A percentile compares a stretch with the other conserved stretches of the same genome.
Conservation (phyloP, 2,888 invertebrate species). For the Cataglyphis rosenhaueri region DNA sequence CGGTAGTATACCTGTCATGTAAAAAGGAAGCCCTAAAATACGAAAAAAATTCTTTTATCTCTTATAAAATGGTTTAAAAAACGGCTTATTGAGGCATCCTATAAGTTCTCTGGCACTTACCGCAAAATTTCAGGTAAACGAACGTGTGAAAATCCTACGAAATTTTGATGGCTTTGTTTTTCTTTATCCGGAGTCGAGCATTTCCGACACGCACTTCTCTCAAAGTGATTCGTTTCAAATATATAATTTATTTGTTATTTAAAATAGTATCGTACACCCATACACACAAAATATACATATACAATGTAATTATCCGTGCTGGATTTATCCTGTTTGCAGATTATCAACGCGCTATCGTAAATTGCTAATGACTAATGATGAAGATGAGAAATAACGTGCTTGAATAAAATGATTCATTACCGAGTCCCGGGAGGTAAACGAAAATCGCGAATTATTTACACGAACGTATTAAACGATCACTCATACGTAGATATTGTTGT, state of each 20-base stretch:
- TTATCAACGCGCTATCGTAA: conserved; percentile 35
- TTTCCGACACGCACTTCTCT: background rate
- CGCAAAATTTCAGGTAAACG: background rate
- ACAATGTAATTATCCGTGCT: background rate
- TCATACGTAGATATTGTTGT: conserved; percentile 19
- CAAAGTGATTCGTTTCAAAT: conserved; percentile 2
- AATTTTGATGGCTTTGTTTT: background rate
- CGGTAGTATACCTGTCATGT: background rate
- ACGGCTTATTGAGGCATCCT: background rate
- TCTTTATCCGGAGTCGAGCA: background rate
- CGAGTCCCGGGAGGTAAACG: conserved; percentile 30
- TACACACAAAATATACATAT: background rate
- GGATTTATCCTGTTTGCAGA: conserved; percentile 29
- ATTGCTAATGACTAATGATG: conserved; percentile 50
- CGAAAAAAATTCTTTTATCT: background rate
- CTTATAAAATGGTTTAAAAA: background rate
- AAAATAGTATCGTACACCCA: background rate
- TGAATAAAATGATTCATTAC: conserved; percentile 43
- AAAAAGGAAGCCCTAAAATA: background rate
- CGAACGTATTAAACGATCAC: conserved; percentile 38
- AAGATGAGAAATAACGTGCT: conserved; percentile 48
- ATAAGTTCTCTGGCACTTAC: background rate
- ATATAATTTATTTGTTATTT: background rate
- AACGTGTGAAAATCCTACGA: background rate
- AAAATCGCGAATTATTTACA: conserved; percentile 45